These are phyloP conservation scores for Melanostoma scalare DNA, from an alignment of 2,888 invertebrate species.

Conservation along the genomic window DNA sequence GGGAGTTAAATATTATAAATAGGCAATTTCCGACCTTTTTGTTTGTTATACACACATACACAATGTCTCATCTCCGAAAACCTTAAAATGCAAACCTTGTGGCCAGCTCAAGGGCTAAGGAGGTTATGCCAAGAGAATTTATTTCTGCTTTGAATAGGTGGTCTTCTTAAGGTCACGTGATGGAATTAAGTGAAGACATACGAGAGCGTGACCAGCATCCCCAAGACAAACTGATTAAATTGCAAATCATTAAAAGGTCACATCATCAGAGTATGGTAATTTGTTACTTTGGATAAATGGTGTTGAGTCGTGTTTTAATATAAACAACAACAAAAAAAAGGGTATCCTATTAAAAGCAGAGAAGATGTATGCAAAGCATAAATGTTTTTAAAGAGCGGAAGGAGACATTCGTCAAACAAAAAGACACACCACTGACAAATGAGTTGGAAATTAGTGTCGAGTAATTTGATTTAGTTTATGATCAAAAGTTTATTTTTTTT, in stretches of 20 bases:
- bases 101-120: slow-evolving; percentile 22
- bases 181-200: slow-evolving; percentile 50
- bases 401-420: too few species aligned
- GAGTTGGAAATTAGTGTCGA: too few species aligned
- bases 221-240: slow-evolving; percentile 47
- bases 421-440: too few species aligned
- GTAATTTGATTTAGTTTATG: too few species aligned
- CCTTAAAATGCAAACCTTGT: slow-evolving; percentile 35
- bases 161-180: slow-evolving; percentile 39
- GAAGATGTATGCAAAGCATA: too few species aligned
- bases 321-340: neutral
- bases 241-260: slow-evolving; percentile 52
- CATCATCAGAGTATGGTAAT: slow-evolving; percentile 7
- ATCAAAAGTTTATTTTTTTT: too few species aligned
- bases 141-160: neutral
- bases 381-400: too few species aligned
- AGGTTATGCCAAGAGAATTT: slow-evolving; percentile 13
- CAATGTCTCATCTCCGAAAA: neutral
- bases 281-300: neutral
- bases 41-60: slow-evolving; percentile 7
- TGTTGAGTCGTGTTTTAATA: slow-evolving; percentile 6
- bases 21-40: slow-evolving; percentile 60
- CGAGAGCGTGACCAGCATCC: slow-evolving; percentile 51
- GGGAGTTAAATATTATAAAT: slow-evolving; percentile 65
- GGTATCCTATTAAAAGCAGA: too few species aligned